Percentiles rank a stretch among this genome's conserved stretches.
Conservation (phyloP, 2,797 vertebrate genomes). For the Smutsia gigantea region DNA sequence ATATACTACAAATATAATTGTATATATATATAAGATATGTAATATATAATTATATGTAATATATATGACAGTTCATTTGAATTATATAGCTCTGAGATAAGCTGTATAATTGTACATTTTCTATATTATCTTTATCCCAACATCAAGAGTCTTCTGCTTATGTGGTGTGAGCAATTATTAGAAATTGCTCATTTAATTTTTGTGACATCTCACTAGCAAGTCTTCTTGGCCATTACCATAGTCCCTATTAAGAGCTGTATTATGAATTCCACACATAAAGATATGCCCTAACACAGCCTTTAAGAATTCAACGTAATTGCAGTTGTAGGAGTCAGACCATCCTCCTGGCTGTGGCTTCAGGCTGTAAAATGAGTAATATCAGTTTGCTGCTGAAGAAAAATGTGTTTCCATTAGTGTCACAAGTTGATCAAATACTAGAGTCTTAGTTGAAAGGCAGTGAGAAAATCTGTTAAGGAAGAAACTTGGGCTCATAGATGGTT, state of each 20-base stretch:
- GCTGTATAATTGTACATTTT: neutral
- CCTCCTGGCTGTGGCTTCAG: neutral
- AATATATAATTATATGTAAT: too few species aligned
- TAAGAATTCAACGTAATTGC: slow-evolving; percentile 13
- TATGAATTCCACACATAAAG: slow-evolving; percentile 14
- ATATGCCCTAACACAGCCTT: neutral
- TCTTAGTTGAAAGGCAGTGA: neutral
- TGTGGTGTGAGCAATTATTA: neutral
- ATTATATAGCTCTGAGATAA: neutral
- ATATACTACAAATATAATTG: too few species aligned
- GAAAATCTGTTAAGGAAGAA: neutral
- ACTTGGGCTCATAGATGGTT: neutral
- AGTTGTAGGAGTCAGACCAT: neutral
- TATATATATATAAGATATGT: too few species aligned
- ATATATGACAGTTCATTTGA: too few species aligned
- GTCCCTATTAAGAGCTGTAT: neutral
- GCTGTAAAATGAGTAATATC: neutral
- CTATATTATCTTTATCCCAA: neutral
- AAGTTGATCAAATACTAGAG: neutral
- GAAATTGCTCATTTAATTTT: slow-evolving; percentile 41
- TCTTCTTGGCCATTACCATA: neutral
- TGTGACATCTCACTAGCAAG: neutral
- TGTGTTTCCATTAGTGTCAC: neutral
- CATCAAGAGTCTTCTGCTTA: neutral
- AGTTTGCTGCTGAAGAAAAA: neutral